Evolutionary conservation across 2,113 vertebrate species (phyloP).

Genomic region (Lamprologus tigripictilis): DNA sequence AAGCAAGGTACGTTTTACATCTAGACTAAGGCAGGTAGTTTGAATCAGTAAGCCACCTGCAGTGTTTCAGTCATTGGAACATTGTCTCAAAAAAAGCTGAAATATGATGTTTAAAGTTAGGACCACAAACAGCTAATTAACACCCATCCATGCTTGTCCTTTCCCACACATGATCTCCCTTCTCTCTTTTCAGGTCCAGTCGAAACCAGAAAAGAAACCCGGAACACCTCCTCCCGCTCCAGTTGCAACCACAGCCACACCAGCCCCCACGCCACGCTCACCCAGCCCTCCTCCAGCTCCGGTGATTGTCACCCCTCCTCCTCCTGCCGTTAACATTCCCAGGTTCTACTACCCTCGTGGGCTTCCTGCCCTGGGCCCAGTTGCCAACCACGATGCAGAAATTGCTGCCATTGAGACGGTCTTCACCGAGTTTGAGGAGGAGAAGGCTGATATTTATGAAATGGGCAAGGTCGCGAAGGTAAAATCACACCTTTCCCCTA

Average conservation of each 20-base stretch:
- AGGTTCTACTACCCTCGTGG: constrained; percentile 97
- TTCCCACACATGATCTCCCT: not conserved
- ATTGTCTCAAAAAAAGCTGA: not conserved
- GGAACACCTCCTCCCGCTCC: constrained; percentile 75
- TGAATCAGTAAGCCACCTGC: not conserved
- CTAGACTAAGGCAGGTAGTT: not conserved
- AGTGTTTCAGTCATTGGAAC: not conserved
- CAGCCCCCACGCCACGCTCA: constrained; percentile 61
- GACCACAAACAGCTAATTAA: not conserved
- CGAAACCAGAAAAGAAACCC: constrained; percentile 92
- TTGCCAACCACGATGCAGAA: constrained; percentile 78
- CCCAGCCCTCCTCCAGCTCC: constrained; percentile 78
- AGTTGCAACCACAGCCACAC: constrained; percentile 43
- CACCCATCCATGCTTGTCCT: not conserved
- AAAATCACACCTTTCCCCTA: not conserved
- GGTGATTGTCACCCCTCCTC: constrained; percentile 68
- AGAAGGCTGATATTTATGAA: constrained; percentile 88
- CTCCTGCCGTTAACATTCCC: constrained; percentile 95
- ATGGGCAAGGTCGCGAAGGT: constrained; percentile 98
- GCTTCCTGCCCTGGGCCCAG: constrained; percentile 78
- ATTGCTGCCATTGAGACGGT: constrained; percentile 80
- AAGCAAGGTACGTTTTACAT: not conserved
- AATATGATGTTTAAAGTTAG: not conserved
- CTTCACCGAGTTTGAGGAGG: constrained; percentile 87
- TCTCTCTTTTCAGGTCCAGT: constrained; percentile 77